These are phyloP conservation scores for Metaphire vulgaris DNA, from an alignment of 1,140 invertebrate genomes.

Conservation along the genomic window DNA sequence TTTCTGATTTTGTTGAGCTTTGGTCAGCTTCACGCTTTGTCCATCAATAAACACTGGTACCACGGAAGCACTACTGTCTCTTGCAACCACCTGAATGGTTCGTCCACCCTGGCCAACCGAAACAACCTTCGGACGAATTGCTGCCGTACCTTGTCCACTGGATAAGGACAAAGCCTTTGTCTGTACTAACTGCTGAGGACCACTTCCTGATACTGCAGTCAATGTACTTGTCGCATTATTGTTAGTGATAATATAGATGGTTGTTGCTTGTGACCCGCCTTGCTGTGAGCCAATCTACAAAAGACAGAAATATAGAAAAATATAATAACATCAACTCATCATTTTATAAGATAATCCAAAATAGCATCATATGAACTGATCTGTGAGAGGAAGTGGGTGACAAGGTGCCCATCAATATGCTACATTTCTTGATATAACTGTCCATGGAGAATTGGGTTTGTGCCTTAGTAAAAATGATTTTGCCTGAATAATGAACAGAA, in stretches of 20 bases:
- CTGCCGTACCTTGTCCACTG: not conserved
- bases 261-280: not conserved
- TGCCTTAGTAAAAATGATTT: no score
- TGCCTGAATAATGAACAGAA: no score
- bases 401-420: no score
- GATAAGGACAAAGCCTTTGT: not conserved
- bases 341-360: no score
- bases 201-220: not conserved
- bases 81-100: not conserved
- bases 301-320: no score
- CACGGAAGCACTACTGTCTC: not conserved
- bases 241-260: not conserved
- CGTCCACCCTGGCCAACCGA: not conserved
- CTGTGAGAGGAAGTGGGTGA: no score
- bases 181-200: not conserved
- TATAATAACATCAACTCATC: no score
- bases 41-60: not conserved
- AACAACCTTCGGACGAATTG: not conserved
- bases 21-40: not conserved
- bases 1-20: conserved; percentile 32
- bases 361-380: no score
- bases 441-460: no score
- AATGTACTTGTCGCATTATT: not conserved
- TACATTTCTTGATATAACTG: no score
- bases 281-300: no score